Evolutionary conservation across 2,888 invertebrate species (phyloP), one percentile per base, ranked within the genome.

Genomic region (Volucella inanis): DNA sequence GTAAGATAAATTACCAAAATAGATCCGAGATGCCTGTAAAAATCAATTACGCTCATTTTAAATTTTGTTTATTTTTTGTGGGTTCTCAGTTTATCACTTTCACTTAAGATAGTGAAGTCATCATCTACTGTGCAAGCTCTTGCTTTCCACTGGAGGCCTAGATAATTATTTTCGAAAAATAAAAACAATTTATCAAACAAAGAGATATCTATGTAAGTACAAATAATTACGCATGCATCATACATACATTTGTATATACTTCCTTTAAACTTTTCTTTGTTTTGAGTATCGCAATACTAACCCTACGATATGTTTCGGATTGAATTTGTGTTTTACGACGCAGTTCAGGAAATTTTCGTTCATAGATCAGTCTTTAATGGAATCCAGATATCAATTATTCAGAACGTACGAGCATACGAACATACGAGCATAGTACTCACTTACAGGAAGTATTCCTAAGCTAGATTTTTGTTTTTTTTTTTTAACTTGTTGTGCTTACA

Each of bases 301-400:
- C 22, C 3, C 22, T 41, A 71, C 50, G 59, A n/a, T 50, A 38
- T 49, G 59, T 1, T 47, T 49, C n/a, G 45, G 47, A 41, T 55
- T 49, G 8, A n/a, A n/a, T 15, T 12, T 15, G 38, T 38, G 8
- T 15, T n/a, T 1, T 67, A 52, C 43, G 12, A 18, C 10, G n/a
- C 8, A 14, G 6, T 43, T 47, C 41, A 22, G n/a, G 38, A 38
- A 39, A 18, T 18, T 31, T 45, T 43, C 14, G 12, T n/a, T 68
- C 8, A 22, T 39, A n/a, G 22, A n/a, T n/a, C n/a, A n/a, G n/a
- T 80, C 15, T 43, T 45, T 67, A 67, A 31, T 54, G 9, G 55
- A 61, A 62, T 45, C 61, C 15, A 12, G 50, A 43, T 57, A 62
- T 80, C 50, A 75, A 55, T 55, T 67, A 80, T 75, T 80, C 64